These are phyloP conservation scores for Scaptomyza polygonia DNA, from an alignment of 2,888 invertebrate species.

Conservation along the genomic window DNA sequence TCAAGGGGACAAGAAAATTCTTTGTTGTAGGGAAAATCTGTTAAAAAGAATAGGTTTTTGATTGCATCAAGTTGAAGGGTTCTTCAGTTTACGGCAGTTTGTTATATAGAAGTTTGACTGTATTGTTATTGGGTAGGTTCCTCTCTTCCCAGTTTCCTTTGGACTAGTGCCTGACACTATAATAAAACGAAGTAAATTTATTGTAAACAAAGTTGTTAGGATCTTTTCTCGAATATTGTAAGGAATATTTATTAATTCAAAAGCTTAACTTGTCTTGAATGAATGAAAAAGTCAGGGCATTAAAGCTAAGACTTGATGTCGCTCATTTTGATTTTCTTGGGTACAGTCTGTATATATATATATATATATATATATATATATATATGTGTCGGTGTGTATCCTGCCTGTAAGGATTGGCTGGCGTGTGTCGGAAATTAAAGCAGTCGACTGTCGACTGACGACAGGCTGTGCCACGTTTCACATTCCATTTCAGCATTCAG, in stretches of 20 bases:
- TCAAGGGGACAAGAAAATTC: no score
- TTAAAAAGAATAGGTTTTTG: no score
- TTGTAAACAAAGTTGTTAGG: not conserved
- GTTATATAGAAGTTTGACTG: no score
- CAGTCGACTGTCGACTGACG: constrained; percentile 33
- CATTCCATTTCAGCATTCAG: no score
- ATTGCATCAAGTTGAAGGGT: no score
- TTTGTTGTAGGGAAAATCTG: no score
- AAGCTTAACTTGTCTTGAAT: no score
- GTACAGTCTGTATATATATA: not conserved
- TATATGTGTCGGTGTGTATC: constrained; percentile 3
- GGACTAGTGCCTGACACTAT: constrained; percentile 22
- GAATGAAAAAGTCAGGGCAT: constrained; percentile 6
- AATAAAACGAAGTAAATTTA: not conserved
- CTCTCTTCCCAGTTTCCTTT: no score
- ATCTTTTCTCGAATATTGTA: no score
- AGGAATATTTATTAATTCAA: no score
- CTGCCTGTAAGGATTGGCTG: constrained; percentile 36
- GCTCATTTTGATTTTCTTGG: not conserved
- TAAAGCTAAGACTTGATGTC: not conserved
- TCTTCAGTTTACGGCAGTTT: no score
- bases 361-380: not conserved
- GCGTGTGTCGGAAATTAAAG: constrained; percentile 68
- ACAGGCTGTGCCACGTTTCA: constrained; percentile 23
- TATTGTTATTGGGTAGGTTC: no score